phyloP scores from a whole-genome alignment of 2,113 vertebrate species.

The Marmota monax region DNA sequence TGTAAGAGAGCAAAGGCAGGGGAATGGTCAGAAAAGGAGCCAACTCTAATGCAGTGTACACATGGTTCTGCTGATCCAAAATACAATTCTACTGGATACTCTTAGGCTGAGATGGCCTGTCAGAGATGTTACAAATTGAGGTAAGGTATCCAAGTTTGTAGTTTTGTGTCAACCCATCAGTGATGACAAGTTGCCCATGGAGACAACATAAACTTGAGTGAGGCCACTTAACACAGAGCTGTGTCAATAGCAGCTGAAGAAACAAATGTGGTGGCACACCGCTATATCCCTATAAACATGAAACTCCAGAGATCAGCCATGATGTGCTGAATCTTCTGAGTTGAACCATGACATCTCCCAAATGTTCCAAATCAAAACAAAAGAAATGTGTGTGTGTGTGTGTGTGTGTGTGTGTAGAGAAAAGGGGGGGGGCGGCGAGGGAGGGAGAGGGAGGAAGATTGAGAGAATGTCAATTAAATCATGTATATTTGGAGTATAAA shows the following conservation, averaged over 20 bases:
- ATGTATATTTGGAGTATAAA: background rate
- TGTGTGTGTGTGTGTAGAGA: background rate
- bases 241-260: background rate
- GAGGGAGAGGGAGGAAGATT: rapidly evolving
- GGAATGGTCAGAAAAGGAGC: background rate
- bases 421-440: too few relatives aligned
- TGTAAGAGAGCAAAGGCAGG: background rate
- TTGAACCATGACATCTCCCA: background rate
- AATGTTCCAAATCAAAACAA: background rate
- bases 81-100: background rate
- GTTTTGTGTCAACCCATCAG: background rate
- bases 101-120: background rate
- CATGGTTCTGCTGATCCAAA: background rate
- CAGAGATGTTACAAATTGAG: background rate
- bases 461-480: background rate
- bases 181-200: background rate
- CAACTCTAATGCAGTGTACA: background rate
- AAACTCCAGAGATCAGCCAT: background rate
- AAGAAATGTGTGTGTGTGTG: background rate
- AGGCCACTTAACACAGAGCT: background rate
- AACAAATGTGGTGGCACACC: background rate
- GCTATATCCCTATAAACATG: background rate
- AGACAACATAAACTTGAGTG: background rate
- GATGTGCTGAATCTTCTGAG: background rate
- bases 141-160: background rate